Evolutionary conservation across 2,797 vertebrate species (phyloP), one percentile per base, ranked within the genome.

Genomic region (Leucoraja ocellata): DNA sequence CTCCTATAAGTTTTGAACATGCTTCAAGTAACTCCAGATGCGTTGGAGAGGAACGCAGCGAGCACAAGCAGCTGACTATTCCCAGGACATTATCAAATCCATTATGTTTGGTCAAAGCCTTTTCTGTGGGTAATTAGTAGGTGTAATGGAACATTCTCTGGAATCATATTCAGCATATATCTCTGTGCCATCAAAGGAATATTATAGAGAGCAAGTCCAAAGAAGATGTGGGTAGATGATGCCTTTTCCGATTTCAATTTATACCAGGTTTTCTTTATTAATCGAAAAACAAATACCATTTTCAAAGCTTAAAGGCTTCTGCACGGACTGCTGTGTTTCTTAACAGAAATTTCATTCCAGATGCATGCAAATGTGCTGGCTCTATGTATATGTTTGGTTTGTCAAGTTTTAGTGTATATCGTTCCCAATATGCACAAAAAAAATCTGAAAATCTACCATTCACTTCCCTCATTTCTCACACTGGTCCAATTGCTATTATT

Each of bases 321-420:
- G 54, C 6, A 61, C 83, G 6, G 7, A 6, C 58, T 63, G 54
- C 25, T n/a, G 28, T 86, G 58, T 86, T 16, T 28, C 25, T 32
- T 86, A 13, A 32, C 54, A 86, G 58, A 86, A 86, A 86, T 86
- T 86, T 25, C 83, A 86, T 86, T 86, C 58, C 28, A 86, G n/a
- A 86, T 86, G n/a, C 28, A 11, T 28, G 13, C 54, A 84, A 25
- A 25, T 63, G 83, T 63, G 83, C 83, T 23, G 6, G 28, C 5
- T 13, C 5, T 32, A 1, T 63, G 63, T n/a, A 4, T 32, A n/a
- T 11, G 83, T 32, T 77, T 28, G 63, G 25, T 86, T 58, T 63
- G 83, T n/a, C 28, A 86, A 14, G 13, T 5, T 5, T 54, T 54
- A 54, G 46, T 54, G 46, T 54, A 54, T 54, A 5, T 54, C 5